Conservation (phyloP, 2,797 vertebrate species). For the Nyctibius grandis region DNA sequence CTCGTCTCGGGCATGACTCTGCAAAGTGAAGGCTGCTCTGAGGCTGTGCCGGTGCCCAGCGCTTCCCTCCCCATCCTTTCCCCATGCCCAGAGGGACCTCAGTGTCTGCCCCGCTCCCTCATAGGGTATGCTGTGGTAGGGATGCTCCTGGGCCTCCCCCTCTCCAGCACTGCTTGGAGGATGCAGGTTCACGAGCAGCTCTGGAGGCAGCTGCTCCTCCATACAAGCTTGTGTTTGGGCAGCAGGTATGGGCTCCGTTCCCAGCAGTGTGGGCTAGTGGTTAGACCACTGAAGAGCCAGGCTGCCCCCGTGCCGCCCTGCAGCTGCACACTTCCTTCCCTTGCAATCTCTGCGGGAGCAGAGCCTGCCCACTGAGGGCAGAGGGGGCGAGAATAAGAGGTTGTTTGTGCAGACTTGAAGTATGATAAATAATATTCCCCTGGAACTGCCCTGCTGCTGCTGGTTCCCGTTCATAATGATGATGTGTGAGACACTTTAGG, state of each 20-base stretch:
- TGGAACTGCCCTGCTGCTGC: not conserved
- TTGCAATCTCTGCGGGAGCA: constrained; percentile 37
- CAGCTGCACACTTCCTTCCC: constrained; percentile 62
- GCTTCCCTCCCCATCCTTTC: not conserved
- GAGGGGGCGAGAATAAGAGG: constrained; percentile 36
- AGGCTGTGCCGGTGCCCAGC: not conserved
- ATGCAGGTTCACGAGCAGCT: not conserved
- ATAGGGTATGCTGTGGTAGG: accelerated
- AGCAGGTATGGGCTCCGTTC: not conserved
- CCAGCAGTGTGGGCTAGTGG: constrained; percentile 34
- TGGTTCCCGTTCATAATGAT: not conserved
- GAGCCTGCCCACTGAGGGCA: constrained; percentile 38
- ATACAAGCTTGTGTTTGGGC: not conserved
- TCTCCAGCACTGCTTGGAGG: not conserved
- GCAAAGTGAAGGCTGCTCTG: not conserved
- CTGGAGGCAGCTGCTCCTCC: not conserved
- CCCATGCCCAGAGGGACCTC: not conserved
- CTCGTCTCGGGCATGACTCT: accelerated
- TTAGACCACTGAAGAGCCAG: constrained; percentile 36
- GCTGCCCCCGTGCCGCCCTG: constrained; percentile 33
- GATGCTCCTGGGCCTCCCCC: not conserved
- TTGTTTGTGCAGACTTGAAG: constrained; percentile 3
- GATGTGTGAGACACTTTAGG: not conserved
- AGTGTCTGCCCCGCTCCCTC: not conserved
- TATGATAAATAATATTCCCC: not conserved